A percentile compares a stretch with the other conserved stretches of the same genome.
phyloP scores from a whole-genome alignment of 1,140 invertebrate genomes.

The Drosophila mojavensis region DNA sequence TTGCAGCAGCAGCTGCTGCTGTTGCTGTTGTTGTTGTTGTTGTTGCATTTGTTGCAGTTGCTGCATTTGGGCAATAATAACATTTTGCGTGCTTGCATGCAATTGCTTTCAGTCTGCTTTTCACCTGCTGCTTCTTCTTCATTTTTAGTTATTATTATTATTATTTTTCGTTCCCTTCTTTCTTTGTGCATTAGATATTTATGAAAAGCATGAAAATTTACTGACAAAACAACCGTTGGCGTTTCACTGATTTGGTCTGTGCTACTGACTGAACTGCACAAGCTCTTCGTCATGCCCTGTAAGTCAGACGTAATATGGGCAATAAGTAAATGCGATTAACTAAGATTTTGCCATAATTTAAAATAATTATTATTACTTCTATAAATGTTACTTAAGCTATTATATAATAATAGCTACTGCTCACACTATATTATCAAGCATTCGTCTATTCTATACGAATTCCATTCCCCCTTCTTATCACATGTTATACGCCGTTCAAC shows the following conservation, averaged over 20 bases:
- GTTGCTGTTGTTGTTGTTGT: conserved; percentile 25
- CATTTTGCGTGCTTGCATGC: conserved; percentile 76
- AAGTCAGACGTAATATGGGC: not conserved
- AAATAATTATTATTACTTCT: no score
- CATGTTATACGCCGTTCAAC: not conserved
- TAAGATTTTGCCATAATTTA: no score
- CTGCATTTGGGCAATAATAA: conserved; percentile 52
- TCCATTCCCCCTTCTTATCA: not conserved
- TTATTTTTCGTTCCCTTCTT: not conserved
- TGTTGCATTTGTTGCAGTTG: conserved; percentile 14
- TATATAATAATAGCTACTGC: no score
- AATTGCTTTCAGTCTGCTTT: conserved; percentile 61
- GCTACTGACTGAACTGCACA: not conserved
- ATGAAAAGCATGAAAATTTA: conserved; percentile 63
- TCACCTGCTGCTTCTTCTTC: conserved; percentile 2
- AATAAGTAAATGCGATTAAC: no score
- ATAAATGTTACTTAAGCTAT: no score
- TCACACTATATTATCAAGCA: no score
- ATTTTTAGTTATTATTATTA: conserved; percentile 31
- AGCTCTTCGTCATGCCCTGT: conserved; percentile 34
- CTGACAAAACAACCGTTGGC: conserved; percentile 56
- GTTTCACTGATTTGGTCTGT: conserved; percentile 1
- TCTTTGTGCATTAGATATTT: conserved; percentile 64
- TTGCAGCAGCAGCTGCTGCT: conserved; percentile 23
- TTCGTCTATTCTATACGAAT: no score